A percentile compares a stretch with the other conserved stretches of the same genome.
These are phyloP conservation scores for Circaetus cinerascens DNA, from an alignment of 2,113 vertebrate species.

Conservation along the genomic window DNA sequence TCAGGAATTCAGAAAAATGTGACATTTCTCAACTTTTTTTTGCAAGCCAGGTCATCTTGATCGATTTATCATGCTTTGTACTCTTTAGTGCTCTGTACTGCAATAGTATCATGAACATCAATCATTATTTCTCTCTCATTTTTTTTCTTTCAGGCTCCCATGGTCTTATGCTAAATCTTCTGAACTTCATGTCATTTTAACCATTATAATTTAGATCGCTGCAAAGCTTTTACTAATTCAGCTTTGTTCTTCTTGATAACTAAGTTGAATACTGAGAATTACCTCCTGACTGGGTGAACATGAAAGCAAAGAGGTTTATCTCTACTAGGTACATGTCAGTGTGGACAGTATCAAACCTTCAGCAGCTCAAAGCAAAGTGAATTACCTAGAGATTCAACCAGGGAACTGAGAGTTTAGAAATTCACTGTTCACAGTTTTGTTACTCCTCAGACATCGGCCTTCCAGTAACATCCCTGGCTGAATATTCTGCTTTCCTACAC, in stretches of 20 bases:
- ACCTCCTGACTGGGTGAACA: neutral
- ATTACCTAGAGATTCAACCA: neutral
- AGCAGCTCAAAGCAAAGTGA: neutral
- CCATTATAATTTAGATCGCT: neutral
- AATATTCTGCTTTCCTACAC: neutral
- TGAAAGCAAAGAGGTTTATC: neutral
- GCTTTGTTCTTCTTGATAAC: neutral
- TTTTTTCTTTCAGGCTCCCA: neutral
- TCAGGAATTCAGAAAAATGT: neutral
- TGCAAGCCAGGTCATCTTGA: neutral
- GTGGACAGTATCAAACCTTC: neutral
- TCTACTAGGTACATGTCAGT: neutral
- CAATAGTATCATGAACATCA: neutral
- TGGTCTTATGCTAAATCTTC: constrained; percentile 19
- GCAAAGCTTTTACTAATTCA: neutral
- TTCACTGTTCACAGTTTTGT: neutral
- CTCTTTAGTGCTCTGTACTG: neutral
- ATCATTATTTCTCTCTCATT: constrained; percentile 12
- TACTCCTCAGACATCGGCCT: neutral
- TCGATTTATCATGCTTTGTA: neutral
- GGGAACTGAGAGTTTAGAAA: neutral
- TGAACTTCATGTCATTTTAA: constrained; percentile 3
- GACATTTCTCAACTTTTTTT: neutral
- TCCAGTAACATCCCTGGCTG: neutral
- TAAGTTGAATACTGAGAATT: neutral